phyloP scores from a whole-genome alignment of 2,113 vertebrate species.

The Uria aalge region DNA sequence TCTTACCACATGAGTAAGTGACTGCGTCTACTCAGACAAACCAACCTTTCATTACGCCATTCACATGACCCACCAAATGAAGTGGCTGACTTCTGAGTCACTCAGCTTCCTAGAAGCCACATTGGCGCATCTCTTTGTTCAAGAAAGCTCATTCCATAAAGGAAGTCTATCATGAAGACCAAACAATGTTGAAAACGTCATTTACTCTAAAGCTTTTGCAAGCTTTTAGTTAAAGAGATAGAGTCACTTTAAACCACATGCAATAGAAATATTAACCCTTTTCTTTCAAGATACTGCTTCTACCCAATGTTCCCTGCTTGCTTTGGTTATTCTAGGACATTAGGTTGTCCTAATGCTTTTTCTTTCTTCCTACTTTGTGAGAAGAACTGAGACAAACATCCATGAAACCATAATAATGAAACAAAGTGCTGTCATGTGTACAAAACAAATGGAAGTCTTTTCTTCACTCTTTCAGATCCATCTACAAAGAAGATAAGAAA shows the following conservation, averaged over 20 bases:
- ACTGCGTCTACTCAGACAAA: background rate
- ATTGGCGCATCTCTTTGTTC: background rate
- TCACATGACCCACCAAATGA: constrained; percentile 2
- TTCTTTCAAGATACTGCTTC: background rate
- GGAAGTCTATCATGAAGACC: background rate
- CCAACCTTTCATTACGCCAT: background rate
- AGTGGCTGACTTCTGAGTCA: constrained; percentile 34
- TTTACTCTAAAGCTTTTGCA: background rate
- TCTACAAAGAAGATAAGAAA: background rate
- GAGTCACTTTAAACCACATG: background rate
- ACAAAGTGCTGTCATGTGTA: background rate
- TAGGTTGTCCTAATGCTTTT: background rate
- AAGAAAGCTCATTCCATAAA: background rate
- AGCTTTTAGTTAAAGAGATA: background rate
- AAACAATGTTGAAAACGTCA: background rate
- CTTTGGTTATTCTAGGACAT: background rate
- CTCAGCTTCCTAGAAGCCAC: background rate
- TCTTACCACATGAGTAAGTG: background rate
- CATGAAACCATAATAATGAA: background rate
- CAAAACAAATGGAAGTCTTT: background rate
- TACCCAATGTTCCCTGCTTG: background rate
- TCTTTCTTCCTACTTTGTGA: background rate
- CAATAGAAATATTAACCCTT: background rate
- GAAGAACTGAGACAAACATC: background rate
- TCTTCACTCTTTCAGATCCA: background rate